A percentile compares a stretch with the other conserved stretches of the same genome.
Evolutionary conservation across 2,113 vertebrate genomes (phyloP).

Genomic region (Myrmecophaga tridactyla): DNA sequence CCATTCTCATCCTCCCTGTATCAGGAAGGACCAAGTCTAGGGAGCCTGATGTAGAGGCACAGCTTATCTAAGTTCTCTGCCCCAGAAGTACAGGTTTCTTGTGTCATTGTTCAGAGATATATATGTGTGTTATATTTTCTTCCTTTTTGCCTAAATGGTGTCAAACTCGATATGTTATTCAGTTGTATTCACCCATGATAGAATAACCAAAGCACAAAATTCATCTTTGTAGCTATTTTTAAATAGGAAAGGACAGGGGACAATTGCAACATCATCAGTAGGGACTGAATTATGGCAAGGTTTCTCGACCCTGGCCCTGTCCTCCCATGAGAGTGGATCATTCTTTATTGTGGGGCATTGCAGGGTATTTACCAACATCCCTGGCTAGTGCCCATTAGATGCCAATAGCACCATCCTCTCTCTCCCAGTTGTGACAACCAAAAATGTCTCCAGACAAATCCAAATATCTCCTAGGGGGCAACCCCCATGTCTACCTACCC

Average conservation of each 20-base stretch:
- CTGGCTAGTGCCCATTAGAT: not conserved
- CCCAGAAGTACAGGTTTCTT: not conserved
- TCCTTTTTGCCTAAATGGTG: fast-evolving
- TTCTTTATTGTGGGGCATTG: too few relatives aligned
- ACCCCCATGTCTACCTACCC: too few relatives aligned
- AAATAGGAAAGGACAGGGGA: not conserved
- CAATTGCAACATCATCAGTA: fast-evolving
- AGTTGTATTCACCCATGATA: fast-evolving
- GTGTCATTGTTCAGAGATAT: too few relatives aligned
- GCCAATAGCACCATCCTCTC: not conserved
- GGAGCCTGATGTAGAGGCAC: fast-evolving
- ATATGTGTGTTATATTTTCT: fast-evolving
- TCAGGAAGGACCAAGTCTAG: not conserved
- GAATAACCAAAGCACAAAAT: not conserved
- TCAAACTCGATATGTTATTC: fast-evolving
- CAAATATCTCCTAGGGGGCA: not conserved
- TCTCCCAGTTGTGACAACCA: not conserved
- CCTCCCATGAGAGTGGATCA: fast-evolving
- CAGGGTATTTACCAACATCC: fast-evolving
- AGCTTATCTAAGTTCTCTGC: too few relatives aligned
- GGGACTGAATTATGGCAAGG: fast-evolving
- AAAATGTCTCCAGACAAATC: not conserved
- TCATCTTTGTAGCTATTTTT: not conserved
- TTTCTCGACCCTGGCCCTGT: fast-evolving
- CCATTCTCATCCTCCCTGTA: not conserved